A percentile compares a stretch with the other conserved stretches of the same genome.
Conservation (phyloP, 2,888 invertebrate genomes). For the Luffia ferchaultella region DNA sequence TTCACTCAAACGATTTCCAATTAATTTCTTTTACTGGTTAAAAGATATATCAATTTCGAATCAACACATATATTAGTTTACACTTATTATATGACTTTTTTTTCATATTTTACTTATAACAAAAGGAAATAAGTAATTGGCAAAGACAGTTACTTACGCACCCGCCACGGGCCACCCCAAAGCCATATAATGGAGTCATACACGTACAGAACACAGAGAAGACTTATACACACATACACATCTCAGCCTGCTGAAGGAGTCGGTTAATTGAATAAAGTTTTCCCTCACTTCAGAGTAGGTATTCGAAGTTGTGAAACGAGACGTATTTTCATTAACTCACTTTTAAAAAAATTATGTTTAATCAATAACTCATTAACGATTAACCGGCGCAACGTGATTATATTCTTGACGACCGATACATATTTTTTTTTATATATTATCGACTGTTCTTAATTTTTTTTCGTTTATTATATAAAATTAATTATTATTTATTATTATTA, state of each 20-base stretch:
- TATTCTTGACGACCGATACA: too few relatives aligned
- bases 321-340: constrained; percentile 2
- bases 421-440: too few relatives aligned
- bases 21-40: too few relatives aligned
- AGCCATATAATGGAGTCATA: constrained; percentile 20
- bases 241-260: constrained; percentile 19
- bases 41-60: too few relatives aligned
- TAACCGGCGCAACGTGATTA: not conserved
- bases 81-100: too few relatives aligned
- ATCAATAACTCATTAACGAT: not conserved
- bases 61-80: too few relatives aligned
- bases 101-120: too few relatives aligned
- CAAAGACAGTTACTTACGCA: constrained; percentile 12
- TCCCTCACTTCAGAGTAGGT: constrained; percentile 14
- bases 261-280: constrained; percentile 25
- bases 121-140: constrained; percentile 2
- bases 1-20: too few relatives aligned
- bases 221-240: constrained; percentile 4
- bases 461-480: too few relatives aligned
- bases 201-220: not conserved
- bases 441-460: too few relatives aligned
- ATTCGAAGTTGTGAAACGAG: constrained; percentile 5
- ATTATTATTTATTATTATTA: too few relatives aligned
- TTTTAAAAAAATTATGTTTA: too few relatives aligned
- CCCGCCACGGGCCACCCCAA: constrained; percentile 14